phyloP scores from a whole-genome alignment of 2,797 vertebrate genomes.

The Acanthopagrus latus region DNA sequence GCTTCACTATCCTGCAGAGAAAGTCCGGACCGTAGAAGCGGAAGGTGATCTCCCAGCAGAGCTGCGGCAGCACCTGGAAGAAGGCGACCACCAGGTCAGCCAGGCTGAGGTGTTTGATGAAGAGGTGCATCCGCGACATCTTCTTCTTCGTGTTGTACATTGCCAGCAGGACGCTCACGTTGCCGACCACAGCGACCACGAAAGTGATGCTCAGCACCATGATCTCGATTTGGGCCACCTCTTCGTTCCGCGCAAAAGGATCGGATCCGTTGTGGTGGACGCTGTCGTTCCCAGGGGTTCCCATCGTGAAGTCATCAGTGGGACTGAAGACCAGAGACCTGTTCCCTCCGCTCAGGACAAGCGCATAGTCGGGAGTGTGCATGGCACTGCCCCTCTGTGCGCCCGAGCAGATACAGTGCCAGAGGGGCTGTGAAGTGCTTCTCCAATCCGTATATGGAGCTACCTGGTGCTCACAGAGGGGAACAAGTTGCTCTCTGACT shows the following conservation, averaged over 20 bases:
- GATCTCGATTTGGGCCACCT: constrained; percentile 95
- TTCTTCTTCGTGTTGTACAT: constrained; percentile 94
- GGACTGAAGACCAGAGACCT: constrained; percentile 44
- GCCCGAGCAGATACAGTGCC: constrained; percentile 51
- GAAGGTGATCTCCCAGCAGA: constrained; percentile 96
- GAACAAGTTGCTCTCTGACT: constrained; percentile 39
- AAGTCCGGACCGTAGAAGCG: constrained; percentile 95
- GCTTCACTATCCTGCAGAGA: constrained; percentile 95
- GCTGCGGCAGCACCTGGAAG: constrained; percentile 97
- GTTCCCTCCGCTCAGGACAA: constrained; percentile 62
- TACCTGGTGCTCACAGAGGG: constrained; percentile 39
- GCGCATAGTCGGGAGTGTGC: constrained; percentile 67
- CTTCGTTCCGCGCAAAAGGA: constrained; percentile 87
- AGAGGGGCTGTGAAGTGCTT: constrained; percentile 57
- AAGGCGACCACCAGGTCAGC: constrained; percentile 97
- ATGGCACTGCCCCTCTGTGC: constrained; percentile 76
- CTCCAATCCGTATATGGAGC: constrained; percentile 61
- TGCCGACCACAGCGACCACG: constrained; percentile 92
- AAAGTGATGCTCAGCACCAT: constrained; percentile 92
- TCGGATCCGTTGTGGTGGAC: constrained; percentile 76
- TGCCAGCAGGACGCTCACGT: constrained; percentile 91
- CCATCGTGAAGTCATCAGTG: constrained; percentile 55
- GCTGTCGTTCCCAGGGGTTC: constrained; percentile 60
- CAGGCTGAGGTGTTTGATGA: constrained; percentile 96
- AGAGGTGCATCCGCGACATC: constrained; percentile 95